Evolutionary conservation across 2,113 vertebrate species (phyloP), one percentile per base, ranked within the genome.

Genomic region (Pluvianellus socialis): DNA sequence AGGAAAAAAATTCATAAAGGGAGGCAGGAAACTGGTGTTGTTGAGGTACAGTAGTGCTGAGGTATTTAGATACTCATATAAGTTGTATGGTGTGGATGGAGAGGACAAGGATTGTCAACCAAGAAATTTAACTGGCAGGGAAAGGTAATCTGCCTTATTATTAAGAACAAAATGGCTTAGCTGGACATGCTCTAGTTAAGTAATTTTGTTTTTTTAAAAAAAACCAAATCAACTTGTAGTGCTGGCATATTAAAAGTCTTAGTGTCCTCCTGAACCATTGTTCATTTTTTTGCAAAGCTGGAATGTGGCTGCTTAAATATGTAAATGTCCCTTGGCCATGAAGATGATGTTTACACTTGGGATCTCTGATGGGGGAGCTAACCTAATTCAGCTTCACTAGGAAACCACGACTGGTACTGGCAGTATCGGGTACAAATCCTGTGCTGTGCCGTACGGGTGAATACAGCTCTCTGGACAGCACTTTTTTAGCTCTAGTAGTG

Each of bases 1-100:
- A 99, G 99, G 76, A 99, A 98, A 86, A 97, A 95, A 61, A 98
- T 99, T 92, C 98, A 99, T 79, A 98, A 97, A 70, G 96, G 91
- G 83, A 97, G 90, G 35, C 96, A 98, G 73, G 97, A 97, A 17
- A 97, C 94, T 7, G 99, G 99, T 93, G 32, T 74, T 49, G 38
- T 59, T 40, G 93, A 97, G 96, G 97, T 98, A 98, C 19, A 98
- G 98, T 88, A 35, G 45, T 38, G 28, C 32, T 44, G 84, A 93
- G 88, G 91, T 97, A 97, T 70, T 79, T 42, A 15, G 17, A 13
- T 68, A 28, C 40, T 53, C 6, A 1, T 21, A 10, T n/a, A 55
- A 80, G 15, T 13, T 88, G 65, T 83, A 67, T 33, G 24, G 21
- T 28, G 27, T 59, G 49, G 22, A 52, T 58, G 33, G 26, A 40